Percentiles rank a stretch among this genome's conserved stretches.
Evolutionary conservation across 2,113 vertebrate species (phyloP).

Genomic region (Cyanocitta stelleri): DNA sequence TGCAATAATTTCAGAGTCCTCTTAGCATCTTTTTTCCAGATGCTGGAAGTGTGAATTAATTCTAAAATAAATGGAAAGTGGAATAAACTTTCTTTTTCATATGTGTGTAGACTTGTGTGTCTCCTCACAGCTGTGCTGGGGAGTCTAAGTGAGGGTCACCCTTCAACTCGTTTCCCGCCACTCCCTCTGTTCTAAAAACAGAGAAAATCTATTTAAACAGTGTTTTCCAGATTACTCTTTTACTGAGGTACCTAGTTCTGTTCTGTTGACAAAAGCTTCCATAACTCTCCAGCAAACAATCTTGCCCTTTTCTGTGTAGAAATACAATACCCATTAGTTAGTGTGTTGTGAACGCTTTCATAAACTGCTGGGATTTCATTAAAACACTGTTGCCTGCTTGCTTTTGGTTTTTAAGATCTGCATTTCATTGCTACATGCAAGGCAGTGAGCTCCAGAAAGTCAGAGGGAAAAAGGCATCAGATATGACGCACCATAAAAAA

Average conservation of each 20-base stretch:
- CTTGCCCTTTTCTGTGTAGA: neutral
- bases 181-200: neutral
- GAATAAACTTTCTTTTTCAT: neutral
- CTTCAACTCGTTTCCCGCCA: fast-evolving
- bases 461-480: neutral
- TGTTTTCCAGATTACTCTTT: neutral
- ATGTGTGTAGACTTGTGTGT: neutral
- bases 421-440: neutral
- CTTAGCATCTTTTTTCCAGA: neutral
- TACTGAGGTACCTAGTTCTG: neutral
- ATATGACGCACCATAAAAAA: fast-evolving
- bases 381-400: neutral
- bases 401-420: neutral
- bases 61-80: neutral
- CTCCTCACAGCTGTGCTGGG: neutral
- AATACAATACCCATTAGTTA: neutral
- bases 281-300: neutral
- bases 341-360: neutral
- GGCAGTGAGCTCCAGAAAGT: neutral
- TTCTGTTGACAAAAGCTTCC: neutral
- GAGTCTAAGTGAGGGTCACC: neutral
- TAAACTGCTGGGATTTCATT: neutral
- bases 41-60: neutral
- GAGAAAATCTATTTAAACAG: neutral
- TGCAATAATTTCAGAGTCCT: neutral